Evolutionary conservation across 2,113 vertebrate genomes (phyloP).

Genomic region (Pituophis catenifer): DNA sequence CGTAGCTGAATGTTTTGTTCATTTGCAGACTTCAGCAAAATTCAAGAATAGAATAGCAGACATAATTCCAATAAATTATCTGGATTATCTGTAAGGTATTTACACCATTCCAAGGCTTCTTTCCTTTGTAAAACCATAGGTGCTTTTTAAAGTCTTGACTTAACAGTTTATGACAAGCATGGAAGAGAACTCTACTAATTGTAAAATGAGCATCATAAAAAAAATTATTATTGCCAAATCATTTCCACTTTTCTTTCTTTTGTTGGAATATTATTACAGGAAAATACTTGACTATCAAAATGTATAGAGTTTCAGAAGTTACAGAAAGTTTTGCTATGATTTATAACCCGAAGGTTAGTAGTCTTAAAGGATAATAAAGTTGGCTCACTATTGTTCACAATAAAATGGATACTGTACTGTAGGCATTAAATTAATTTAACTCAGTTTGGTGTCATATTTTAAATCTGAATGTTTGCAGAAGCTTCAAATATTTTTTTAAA

Average conservation of each 20-base stretch:
- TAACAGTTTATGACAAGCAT: background rate
- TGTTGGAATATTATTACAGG: background rate
- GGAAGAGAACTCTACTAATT: background rate
- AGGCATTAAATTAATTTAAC: background rate
- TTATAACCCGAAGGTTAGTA: background rate
- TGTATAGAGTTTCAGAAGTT: background rate
- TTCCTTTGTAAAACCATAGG: background rate
- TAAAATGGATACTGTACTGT: background rate
- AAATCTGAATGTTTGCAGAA: background rate
- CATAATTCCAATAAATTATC: background rate
- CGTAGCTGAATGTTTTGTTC: background rate
- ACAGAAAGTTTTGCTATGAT: rapidly evolving
- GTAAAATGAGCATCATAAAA: background rate
- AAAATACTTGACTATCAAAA: background rate
- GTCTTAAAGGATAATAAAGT: rapidly evolving
- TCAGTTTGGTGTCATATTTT: background rate
- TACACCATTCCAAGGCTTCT: background rate
- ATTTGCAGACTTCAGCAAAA: background rate
- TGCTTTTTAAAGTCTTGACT: background rate
- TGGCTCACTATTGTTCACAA: background rate
- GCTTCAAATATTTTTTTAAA: background rate
- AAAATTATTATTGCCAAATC: background rate
- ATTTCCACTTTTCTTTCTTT: background rate
- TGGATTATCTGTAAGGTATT: background rate
- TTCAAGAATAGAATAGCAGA: background rate